Base-by-base conservation (phyloP, 2,888 invertebrate genomes). In the Andrena marginata region DNA sequence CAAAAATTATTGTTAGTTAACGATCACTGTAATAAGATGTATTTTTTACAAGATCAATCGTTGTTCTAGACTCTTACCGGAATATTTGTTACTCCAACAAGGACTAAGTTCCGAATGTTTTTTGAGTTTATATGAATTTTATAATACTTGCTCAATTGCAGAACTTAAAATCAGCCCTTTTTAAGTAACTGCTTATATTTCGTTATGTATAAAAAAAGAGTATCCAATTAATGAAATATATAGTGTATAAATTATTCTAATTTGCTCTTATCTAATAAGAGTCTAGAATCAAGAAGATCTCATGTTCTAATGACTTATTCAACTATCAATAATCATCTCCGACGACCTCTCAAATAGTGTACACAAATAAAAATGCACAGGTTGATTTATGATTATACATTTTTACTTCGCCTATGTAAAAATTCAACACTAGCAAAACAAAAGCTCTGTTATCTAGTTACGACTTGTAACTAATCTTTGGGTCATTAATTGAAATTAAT, bases 341-440 rank as follows among this genome's bases (percentile, higher is more conserved):
- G 8, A 67, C 31, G 16, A 56, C 60, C 64, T 83, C 42, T 77
- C 23, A 76, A 68, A 29, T 65, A 59, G 49, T 69, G 59, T 63
- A 62, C 51, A 71, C 42, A 29, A 60, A 68, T n/a, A 56, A 42
- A 63, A 64, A 77, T 77, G 77, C 80, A 83, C 78, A 83, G 77
- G 83, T 63, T 80, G 72, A 79, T 82, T 84, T 79, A 77, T 82
- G 72, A 82, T 82, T 76, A 77, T 82, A 79, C 76, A 68, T 72
- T 59, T 82, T 77, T 80, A 8, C 35, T 77, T 77, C 16, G 2
- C 7, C 29, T 7, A 7, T 8, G 13, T 26, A 65, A 51, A 31
- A 26, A 31, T 20, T 49, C 23, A 59, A 20, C 8, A n/a, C 5
- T 23, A 33, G 20, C 10, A 16, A 62, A 62, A 49, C 8, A 29